Percentiles rank a stretch among this genome's conserved stretches.
These are phyloP conservation scores for Fulica atra DNA, from an alignment of 2,113 vertebrate genomes.

Conservation along the genomic window DNA sequence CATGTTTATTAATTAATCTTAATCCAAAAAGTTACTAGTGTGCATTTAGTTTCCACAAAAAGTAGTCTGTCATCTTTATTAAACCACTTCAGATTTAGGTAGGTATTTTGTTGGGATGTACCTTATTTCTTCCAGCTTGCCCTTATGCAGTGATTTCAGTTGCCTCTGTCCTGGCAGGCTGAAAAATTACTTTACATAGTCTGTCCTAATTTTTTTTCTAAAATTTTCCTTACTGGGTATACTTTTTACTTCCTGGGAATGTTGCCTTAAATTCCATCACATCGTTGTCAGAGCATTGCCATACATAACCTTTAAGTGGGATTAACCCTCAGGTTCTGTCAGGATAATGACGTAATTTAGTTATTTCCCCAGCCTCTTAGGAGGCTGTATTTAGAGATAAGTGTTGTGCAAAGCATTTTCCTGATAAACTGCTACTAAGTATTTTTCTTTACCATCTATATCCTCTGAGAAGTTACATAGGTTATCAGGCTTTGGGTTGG, in stretches of 20 bases:
- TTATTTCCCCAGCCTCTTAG: not conserved
- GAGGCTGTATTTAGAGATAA: not conserved
- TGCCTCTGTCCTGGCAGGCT: not conserved
- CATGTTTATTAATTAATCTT: not conserved
- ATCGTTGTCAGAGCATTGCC: fast-evolving
- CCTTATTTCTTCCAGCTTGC: not conserved
- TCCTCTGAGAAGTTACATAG: not conserved
- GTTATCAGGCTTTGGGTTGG: not conserved
- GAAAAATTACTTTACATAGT: not conserved
- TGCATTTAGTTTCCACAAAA: not conserved
- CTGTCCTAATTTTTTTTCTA: not conserved
- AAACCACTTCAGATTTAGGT: not conserved
- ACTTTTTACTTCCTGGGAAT: not conserved
- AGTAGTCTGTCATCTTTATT: not conserved
- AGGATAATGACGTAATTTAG: not conserved
- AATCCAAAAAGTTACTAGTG: not conserved
- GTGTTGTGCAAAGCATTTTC: not conserved
- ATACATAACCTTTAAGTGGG: not conserved
- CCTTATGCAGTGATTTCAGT: not conserved
- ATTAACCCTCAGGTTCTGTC: not conserved
- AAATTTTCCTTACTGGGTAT: not conserved
- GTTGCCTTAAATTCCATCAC: not conserved
- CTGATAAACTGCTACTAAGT: not conserved
- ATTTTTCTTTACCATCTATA: not conserved
- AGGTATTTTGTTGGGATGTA: not conserved